A percentile compares a stretch with the other conserved stretches of the same genome.
phyloP scores from a whole-genome alignment of 2,888 invertebrate genomes.

The Ophion obscuratus region DNA sequence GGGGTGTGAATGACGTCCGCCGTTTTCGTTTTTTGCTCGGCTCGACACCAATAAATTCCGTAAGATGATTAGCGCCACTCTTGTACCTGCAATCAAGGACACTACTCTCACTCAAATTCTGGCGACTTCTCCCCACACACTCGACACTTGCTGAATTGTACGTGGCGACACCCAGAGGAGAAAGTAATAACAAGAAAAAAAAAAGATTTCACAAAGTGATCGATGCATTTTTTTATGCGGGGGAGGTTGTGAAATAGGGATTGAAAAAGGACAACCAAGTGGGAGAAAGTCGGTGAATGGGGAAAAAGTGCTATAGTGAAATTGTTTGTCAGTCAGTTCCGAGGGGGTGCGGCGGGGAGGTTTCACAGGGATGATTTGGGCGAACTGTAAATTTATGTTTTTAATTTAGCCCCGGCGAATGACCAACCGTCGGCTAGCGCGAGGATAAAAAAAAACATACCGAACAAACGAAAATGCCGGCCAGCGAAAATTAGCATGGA shows the following conservation, averaged over 20 bases:
- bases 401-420: conserved; percentile 82
- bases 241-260: background rate
- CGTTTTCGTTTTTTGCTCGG: conserved; percentile 98
- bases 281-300: background rate
- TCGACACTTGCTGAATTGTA: background rate
- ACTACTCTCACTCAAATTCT: conserved; percentile 82
- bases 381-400: conserved; percentile 81
- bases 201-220: background rate
- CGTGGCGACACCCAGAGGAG: background rate
- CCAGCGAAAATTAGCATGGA: conserved; percentile 47
- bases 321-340: background rate
- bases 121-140: conserved; percentile 68
- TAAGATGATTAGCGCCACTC: conserved; percentile 96
- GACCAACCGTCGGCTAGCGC: conserved; percentile 79
- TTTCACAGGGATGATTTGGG: conserved; percentile 20
- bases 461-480: conserved; percentile 23
- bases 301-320: background rate
- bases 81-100: conserved; percentile 90
- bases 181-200: background rate
- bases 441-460: conserved; percentile 43
- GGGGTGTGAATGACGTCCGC: conserved; percentile 98
- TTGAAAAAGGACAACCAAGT: background rate
- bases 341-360: background rate
- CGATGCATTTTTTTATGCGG: background rate
- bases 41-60: conserved; percentile 98